phyloP scores from a whole-genome alignment of 2,113 vertebrate species.

The Lampris megalopsis region DNA sequence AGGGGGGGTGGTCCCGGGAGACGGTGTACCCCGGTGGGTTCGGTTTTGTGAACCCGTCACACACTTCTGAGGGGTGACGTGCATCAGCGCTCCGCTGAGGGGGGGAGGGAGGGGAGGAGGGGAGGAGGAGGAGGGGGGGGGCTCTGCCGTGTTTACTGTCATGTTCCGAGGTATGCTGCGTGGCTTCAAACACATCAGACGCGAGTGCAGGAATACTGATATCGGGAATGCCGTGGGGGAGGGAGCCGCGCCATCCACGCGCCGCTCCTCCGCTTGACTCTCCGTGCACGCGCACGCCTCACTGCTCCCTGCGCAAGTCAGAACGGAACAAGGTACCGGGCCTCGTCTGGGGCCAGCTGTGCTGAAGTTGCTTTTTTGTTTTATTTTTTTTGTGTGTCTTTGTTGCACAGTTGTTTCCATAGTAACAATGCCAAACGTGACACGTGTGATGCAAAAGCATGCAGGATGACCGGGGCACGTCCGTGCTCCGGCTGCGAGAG shows the following conservation, averaged over 20 bases:
- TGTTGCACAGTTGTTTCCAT: slow-evolving; percentile 63
- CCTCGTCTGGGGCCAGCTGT: not conserved
- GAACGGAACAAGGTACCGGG: not conserved
- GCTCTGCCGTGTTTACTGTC: slow-evolving; percentile 83
- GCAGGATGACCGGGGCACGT: slow-evolving; percentile 17
- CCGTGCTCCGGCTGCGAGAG: slow-evolving; percentile 45
- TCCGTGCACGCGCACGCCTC: no score
- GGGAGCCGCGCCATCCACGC: slow-evolving; percentile 34
- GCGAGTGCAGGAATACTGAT: slow-evolving; percentile 82
- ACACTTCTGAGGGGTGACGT: slow-evolving; percentile 79
- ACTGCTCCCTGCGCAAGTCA: no score
- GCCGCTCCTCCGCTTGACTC: no score
- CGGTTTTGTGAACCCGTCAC: slow-evolving; percentile 79
- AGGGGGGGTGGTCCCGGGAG: slow-evolving; percentile 64
- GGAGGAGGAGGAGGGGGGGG: slow-evolving; percentile 19
- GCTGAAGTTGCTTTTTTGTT: slow-evolving; percentile 9
- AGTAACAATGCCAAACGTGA: slow-evolving; percentile 66
- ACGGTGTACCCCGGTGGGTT: slow-evolving; percentile 74
- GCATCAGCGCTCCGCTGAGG: slow-evolving; percentile 79
- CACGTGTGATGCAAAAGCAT: slow-evolving; percentile 42
- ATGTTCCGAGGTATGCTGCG: slow-evolving; percentile 81
- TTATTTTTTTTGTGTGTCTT: slow-evolving; percentile 26
- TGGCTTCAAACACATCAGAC: slow-evolving; percentile 83
- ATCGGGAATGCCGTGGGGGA: slow-evolving; percentile 73
- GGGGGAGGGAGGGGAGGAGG: not conserved